Conservation (phyloP, 2,797 vertebrate species). For the Gambusia yucatana region DNA sequence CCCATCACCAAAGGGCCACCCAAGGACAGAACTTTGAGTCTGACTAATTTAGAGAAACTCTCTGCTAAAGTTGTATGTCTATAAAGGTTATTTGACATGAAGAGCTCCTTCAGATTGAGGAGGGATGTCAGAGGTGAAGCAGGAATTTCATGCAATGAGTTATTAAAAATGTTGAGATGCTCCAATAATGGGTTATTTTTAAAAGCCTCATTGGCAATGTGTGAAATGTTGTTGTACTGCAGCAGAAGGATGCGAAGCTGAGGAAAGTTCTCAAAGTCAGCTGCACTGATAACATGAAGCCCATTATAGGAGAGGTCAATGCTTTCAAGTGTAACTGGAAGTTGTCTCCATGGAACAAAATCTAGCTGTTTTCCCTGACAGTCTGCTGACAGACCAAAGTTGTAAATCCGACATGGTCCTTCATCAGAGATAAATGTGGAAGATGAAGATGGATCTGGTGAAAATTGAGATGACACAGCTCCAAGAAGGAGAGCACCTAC, state of each 20-base stretch:
- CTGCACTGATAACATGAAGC: conserved; percentile 61
- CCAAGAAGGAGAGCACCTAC: conserved; percentile 54
- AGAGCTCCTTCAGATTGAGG: conserved; percentile 68
- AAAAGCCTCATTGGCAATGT: conserved; percentile 78
- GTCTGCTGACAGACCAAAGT: conserved; percentile 60
- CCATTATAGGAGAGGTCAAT: conserved; percentile 87
- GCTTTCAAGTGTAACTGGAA: conserved; percentile 69
- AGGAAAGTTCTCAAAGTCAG: conserved; percentile 71
- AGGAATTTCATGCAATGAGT: conserved; percentile 82
- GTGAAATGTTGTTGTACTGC: conserved; percentile 83
- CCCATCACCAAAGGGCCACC: conserved; percentile 80
- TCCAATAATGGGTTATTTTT: conserved; percentile 75
- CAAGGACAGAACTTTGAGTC: conserved; percentile 78
- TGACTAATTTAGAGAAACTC: conserved; percentile 71
- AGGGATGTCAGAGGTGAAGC: conserved; percentile 73
- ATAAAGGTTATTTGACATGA: conserved; percentile 88
- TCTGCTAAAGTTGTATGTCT: conserved; percentile 58
- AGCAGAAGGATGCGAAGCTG: conserved; percentile 74
- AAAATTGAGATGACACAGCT: conserved; percentile 17
- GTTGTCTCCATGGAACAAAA: conserved; percentile 67
- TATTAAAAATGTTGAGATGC: conserved; percentile 85
- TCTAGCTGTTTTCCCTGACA: conserved; percentile 78
- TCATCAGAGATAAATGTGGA: neutral
- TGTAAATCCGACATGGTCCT: conserved; percentile 57
- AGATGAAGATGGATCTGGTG: conserved; percentile 15